Conservation (phyloP, 1,140 invertebrate genomes). For the Lethrus apterus region DNA sequence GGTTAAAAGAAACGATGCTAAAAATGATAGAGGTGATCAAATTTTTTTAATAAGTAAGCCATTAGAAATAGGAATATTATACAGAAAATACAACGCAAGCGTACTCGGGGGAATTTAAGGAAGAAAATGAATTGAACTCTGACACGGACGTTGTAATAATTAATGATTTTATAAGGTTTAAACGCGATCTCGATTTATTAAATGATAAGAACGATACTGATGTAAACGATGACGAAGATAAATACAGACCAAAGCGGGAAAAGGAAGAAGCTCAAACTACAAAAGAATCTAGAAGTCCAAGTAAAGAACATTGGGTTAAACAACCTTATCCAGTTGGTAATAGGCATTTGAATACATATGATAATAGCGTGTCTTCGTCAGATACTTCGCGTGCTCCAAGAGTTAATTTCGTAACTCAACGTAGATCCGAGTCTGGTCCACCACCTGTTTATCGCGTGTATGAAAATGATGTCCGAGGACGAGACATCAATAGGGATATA, state of each 20-base stretch:
- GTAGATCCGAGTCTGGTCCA: conserved; percentile 21
- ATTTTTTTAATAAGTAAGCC: too few species aligned
- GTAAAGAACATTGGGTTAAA: conserved; percentile 33
- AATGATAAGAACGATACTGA: conserved; percentile 1
- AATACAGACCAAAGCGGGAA: conserved; percentile 8
- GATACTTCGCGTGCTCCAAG: conserved; percentile 26
- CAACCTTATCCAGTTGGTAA: conserved; percentile 27
- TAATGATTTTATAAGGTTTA: conserved; percentile 36
- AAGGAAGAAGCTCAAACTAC: conserved; percentile 16
- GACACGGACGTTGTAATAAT: conserved; percentile 20
- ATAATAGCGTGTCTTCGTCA: too few species aligned
- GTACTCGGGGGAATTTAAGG: too few species aligned
- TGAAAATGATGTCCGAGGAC: conserved; percentile 22
- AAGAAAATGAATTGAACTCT: conserved; percentile 3
- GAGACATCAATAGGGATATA: conserved; percentile 13
- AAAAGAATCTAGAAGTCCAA: conserved; percentile 24
- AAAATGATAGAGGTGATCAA: too few species aligned
- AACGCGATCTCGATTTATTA: conserved; percentile 14
- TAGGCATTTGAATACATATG: neutral
- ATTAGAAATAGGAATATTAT: too few species aligned
- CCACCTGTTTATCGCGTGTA: conserved; percentile 17
- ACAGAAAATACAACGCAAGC: too few species aligned
- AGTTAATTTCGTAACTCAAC: conserved; percentile 35
- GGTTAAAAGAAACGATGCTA: too few species aligned
- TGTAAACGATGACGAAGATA: neutral